phyloP scores from a whole-genome alignment of 1,140 invertebrate species.

The Brachionus manjavacas region DNA sequence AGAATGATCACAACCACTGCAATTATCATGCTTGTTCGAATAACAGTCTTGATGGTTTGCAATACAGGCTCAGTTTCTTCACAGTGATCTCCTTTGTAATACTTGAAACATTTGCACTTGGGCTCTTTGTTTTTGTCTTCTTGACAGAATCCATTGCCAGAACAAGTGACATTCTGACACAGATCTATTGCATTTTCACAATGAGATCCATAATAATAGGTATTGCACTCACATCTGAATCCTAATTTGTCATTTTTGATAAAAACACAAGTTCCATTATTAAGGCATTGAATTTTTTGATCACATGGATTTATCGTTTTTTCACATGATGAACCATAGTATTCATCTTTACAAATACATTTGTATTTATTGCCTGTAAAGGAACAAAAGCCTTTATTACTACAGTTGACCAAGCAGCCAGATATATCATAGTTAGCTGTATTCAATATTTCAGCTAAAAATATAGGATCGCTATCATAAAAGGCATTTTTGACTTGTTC shows the following conservation, averaged over 20 bases:
- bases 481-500: background rate
- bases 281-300: background rate
- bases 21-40: background rate
- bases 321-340: background rate
- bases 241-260: background rate
- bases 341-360: background rate
- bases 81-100: background rate
- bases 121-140: background rate
- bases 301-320: background rate
- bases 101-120: conserved; percentile 8
- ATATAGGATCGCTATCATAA: background rate
- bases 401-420: conserved; percentile 27
- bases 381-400: background rate
- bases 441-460: background rate
- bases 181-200: conserved; percentile 15
- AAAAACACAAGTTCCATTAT: background rate
- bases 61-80: background rate
- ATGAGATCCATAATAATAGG: background rate
- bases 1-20: background rate
- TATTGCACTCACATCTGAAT: background rate
- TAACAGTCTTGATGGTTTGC: background rate
- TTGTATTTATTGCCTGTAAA: background rate
- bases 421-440: background rate
- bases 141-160: background rate
- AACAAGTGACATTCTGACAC: background rate